Conservation (phyloP, 2,797 vertebrate species). For the Takifugu ocellatus region DNA sequence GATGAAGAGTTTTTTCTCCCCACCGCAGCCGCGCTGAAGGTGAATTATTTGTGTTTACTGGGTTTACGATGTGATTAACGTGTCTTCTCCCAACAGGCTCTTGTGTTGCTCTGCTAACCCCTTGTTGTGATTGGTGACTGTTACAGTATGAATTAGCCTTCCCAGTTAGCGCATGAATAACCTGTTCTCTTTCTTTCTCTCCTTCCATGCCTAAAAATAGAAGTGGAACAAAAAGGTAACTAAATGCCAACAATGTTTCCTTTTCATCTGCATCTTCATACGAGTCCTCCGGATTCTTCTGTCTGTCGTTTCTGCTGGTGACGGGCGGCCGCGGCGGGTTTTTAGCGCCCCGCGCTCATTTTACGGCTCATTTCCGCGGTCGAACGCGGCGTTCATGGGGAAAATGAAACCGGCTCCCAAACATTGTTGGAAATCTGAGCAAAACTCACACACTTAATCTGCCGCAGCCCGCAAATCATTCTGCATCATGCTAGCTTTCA, state of each 20-base stretch:
- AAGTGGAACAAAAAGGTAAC: conserved; percentile 99
- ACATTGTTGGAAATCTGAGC: not conserved
- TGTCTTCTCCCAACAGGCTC: conserved; percentile 52
- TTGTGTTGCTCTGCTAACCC: conserved; percentile 46
- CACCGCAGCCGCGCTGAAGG: too few relatives aligned
- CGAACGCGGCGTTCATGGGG: conserved; percentile 59
- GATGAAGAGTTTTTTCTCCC: too few relatives aligned
- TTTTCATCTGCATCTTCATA: conserved; percentile 41
- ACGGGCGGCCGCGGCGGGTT: conserved; percentile 24
- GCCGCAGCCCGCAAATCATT: conserved; percentile 9
- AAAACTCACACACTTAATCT: not conserved
- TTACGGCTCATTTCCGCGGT: conserved; percentile 29
- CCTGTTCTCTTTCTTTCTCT: conserved; percentile 65
- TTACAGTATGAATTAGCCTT: conserved; percentile 20
- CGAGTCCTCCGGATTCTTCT: conserved; percentile 22
- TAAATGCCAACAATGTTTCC: conserved; percentile 83
- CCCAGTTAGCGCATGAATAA: conserved; percentile 60
- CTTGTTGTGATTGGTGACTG: conserved; percentile 37
- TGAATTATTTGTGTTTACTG: too few relatives aligned
- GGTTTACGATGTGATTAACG: conserved; percentile 33
- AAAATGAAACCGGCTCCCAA: conserved; percentile 21
- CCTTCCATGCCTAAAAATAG: conserved; percentile 87
- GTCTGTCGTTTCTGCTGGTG: conserved; percentile 29
- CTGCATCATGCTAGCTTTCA: not conserved
- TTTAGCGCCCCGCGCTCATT: conserved; percentile 12